Conservation (phyloP, 2,113 vertebrate species). For the Nesogale talazaci region DNA sequence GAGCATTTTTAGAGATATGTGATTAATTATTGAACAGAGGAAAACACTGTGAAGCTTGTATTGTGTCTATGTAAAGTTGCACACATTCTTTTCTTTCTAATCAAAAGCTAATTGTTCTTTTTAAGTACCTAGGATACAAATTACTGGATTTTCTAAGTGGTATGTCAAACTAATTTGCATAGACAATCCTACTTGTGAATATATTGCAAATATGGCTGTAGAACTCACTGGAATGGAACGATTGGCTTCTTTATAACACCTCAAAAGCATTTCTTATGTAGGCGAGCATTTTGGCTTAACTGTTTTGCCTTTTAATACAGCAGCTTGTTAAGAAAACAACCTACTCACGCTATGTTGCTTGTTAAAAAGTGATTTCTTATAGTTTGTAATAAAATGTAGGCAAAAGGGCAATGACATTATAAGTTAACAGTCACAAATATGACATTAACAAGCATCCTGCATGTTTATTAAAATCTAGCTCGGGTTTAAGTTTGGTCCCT, state of each 20-base stretch:
- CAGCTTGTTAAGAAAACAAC: neutral
- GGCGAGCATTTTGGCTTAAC: neutral
- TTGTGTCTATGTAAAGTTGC: neutral
- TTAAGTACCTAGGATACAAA: constrained; percentile 22
- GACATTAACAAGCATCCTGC: neutral
- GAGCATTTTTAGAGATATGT: constrained; percentile 64
- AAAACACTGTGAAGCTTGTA: constrained; percentile 25
- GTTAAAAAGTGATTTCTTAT: constrained; percentile 35
- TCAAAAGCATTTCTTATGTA: constrained; percentile 39
- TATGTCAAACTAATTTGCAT: constrained; percentile 8
- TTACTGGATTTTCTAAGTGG: constrained; percentile 52
- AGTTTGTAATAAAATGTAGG: constrained; percentile 19
- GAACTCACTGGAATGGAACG: constrained; percentile 17
- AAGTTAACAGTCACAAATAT: constrained; percentile 18
- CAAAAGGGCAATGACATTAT: neutral
- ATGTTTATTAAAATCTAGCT: no score
- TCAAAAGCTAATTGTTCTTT: constrained; percentile 61
- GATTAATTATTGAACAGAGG: constrained; percentile 79
- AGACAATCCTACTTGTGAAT: constrained; percentile 22
- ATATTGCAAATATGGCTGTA: neutral
- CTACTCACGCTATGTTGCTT: constrained; percentile 25
- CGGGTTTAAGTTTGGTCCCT: no score
- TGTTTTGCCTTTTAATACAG: constrained; percentile 46
- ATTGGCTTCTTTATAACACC: neutral
- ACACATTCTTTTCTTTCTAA: constrained; percentile 50